Evolutionary conservation across 2,888 invertebrate genomes (phyloP), one percentile per base, ranked within the genome.

Genomic region (Cephus pygmeus): DNA sequence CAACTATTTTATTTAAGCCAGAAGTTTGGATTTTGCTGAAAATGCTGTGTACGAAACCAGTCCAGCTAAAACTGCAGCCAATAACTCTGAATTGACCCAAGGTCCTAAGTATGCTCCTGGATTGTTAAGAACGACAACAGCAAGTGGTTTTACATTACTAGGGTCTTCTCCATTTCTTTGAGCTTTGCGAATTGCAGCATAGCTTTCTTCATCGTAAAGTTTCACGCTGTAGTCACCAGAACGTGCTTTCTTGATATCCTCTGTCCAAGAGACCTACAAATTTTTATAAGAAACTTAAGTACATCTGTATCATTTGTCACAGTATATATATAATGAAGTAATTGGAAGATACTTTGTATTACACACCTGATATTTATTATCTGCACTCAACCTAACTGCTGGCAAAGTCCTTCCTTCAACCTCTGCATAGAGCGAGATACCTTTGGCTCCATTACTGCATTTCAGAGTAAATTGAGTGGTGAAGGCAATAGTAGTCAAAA

Each of bases 171-270:
- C 95, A 79, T 95, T 93, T 76, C 96, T 94, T 34, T 95, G 93
- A 9, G 96, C 97, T 90, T 98, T 98, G 79, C 97, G 95, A 77
- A 98, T 93, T 11, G 95, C 95, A 1, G 96, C 95, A 92, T 96
- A 98, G 79, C 97, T 97, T 89, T 99, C 98, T 92, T 99, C 98
- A 86, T 98, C 98, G 87, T 96, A 96, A 33, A 99, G 92, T 81
- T 95, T 95, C 75, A 99, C 94, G 79, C 94, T 94, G 85, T 97
- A 96, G 75, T 95, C 95, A 36, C 98, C 98, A 74, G 97, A 95
- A 77, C 95, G 94, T 0, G 97, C 95, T 85, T 95, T 95, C 75
- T 96, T 95, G 35, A 96, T 94, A 82, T 98, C 98, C 89, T 98
- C 97, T 12, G 96, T 96, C 97, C 98, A 98, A 84, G 98, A 98